phyloP scores from a whole-genome alignment of 2,888 invertebrate species.

The Saturnia japonica region DNA sequence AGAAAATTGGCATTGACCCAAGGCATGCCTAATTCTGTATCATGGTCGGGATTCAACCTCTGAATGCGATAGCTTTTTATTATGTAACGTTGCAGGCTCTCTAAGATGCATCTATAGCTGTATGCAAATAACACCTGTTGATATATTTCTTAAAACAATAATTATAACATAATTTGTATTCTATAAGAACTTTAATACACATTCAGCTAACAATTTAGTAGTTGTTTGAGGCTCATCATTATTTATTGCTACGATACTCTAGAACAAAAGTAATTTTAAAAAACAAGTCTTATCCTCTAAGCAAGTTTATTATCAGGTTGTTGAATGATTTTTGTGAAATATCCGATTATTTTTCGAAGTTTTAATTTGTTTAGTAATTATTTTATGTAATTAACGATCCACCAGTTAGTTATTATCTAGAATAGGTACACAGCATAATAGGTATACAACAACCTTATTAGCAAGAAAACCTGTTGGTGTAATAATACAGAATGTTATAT shows the following conservation, averaged over 20 bases:
- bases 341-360: background rate
- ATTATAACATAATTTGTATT: background rate
- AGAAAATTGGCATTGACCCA: conserved; percentile 44
- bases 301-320: background rate
- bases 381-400: too few species aligned
- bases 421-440: too few species aligned
- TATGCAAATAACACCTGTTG: background rate
- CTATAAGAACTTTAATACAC: background rate
- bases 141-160: background rate
- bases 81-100: conserved; percentile 6
- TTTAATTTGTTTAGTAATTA: too few species aligned
- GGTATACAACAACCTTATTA: too few species aligned
- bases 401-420: too few species aligned
- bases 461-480: too few species aligned
- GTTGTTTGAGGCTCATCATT: background rate
- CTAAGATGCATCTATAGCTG: background rate
- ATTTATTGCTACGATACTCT: background rate
- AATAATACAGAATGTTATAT: too few species aligned
- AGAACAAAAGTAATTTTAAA: background rate
- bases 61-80: conserved; percentile 8
- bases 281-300: too few species aligned
- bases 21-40: conserved; percentile 41
- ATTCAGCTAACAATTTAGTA: background rate
- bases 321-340: background rate
- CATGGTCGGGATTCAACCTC: conserved; percentile 24